A percentile compares a stretch with the other conserved stretches of the same genome.
phyloP scores from a whole-genome alignment of 2,797 vertebrate species.

The Tarsius wallacei region DNA sequence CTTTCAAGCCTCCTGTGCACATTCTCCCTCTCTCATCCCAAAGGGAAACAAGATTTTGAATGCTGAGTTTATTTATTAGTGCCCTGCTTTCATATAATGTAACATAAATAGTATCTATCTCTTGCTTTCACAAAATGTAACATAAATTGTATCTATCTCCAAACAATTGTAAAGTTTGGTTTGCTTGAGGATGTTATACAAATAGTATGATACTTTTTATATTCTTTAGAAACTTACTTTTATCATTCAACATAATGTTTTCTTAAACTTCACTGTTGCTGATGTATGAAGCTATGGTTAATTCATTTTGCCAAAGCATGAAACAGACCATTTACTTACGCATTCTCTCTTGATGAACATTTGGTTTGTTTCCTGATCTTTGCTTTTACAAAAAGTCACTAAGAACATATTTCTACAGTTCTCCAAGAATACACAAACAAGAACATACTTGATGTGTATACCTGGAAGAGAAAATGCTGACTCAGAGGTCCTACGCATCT shows the following conservation, averaged over 20 bases:
- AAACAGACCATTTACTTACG: background rate
- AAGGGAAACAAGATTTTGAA: background rate
- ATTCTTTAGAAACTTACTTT: conserved; percentile 15
- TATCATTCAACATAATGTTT: background rate
- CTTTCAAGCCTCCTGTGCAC: background rate
- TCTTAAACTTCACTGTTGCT: background rate
- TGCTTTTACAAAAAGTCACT: background rate
- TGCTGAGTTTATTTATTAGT: background rate
- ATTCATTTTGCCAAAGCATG: conserved; percentile 36
- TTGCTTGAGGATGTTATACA: background rate
- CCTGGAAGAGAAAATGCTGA: background rate
- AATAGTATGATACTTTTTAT: background rate
- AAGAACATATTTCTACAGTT: background rate
- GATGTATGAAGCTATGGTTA: background rate
- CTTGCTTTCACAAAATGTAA: background rate
- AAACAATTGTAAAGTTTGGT: background rate
- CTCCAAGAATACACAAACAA: background rate
- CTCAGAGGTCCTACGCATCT: background rate
- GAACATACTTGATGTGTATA: background rate
- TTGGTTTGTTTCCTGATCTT: background rate
- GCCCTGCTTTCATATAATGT: background rate
- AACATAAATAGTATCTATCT: background rate
- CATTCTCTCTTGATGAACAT: conserved; percentile 5
- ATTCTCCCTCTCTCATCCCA: background rate
- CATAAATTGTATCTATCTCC: background rate